A percentile compares a stretch with the other conserved stretches of the same genome.
Conservation (phyloP, 2,797 vertebrate species). For the Emydoidea blandingii region DNA sequence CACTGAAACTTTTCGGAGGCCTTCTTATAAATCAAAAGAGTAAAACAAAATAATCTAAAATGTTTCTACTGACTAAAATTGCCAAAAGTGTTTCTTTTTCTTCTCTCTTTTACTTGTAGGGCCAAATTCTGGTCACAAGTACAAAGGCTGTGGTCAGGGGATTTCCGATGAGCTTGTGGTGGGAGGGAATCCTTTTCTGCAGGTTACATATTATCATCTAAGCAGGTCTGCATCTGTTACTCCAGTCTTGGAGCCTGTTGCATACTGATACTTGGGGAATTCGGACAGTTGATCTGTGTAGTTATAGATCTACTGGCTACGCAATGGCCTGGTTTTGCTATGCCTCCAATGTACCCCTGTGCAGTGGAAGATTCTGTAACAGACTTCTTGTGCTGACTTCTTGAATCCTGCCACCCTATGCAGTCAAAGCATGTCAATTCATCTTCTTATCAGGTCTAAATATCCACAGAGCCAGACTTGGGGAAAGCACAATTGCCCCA, state of each 20-base stretch:
- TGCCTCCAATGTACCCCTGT: neutral
- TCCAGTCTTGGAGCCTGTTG: neutral
- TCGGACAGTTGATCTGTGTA: neutral
- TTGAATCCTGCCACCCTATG: neutral
- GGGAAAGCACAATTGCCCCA: neutral
- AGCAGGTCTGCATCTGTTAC: neutral
- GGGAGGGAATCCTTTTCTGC: neutral
- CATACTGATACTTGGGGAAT: neutral
- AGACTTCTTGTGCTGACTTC: neutral
- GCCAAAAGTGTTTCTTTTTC: neutral
- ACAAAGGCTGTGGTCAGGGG: neutral
- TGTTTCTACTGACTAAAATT: neutral
- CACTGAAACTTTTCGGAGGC: neutral
- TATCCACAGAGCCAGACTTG: neutral
- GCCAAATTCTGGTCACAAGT: neutral
- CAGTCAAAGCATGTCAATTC: neutral
- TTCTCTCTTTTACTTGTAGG: neutral
- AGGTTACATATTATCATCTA: neutral
- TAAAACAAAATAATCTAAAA: neutral
- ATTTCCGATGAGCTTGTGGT: neutral
- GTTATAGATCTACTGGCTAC: neutral
- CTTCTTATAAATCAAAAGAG: constrained; percentile 3
- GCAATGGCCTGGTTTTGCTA: neutral
- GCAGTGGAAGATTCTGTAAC: neutral
- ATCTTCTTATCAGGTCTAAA: neutral